phyloP scores from a whole-genome alignment of 2,888 invertebrate genomes.

The Aphodius granarius region DNA sequence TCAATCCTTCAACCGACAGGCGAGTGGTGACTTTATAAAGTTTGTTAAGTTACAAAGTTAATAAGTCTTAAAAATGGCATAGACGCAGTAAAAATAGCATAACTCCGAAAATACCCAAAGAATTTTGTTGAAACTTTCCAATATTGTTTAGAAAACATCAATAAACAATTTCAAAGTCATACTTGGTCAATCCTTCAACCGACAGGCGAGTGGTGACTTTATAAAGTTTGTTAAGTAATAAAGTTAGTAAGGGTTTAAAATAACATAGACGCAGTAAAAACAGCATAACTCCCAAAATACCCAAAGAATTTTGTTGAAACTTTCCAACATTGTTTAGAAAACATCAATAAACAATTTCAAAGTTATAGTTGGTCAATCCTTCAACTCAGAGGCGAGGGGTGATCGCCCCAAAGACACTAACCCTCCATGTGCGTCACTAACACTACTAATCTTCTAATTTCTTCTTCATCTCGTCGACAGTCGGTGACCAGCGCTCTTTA shows the following conservation, averaged over 20 bases:
- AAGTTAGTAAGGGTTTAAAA: no score
- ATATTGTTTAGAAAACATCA: no score
- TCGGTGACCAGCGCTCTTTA: constrained; percentile 66
- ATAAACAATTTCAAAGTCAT: no score
- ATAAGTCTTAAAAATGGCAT: neutral
- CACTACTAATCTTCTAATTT: neutral
- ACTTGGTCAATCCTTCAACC: no score
- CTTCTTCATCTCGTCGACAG: neutral
- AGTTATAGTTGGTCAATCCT: neutral
- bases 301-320: neutral
- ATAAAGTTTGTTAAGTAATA: neutral
- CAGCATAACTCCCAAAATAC: neutral
- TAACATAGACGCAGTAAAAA: no score
- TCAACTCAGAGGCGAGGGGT: neutral
- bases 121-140: no score
- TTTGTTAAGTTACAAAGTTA: no score
- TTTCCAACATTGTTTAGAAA: neutral
- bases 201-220: no score
- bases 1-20: neutral
- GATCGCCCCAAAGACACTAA: neutral
- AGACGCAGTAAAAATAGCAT: no score
- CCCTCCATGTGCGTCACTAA: neutral
- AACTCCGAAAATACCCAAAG: no score
- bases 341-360: neutral
- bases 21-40: neutral